phyloP scores from a whole-genome alignment of 2,113 vertebrate genomes.

The Jacana jacana region DNA sequence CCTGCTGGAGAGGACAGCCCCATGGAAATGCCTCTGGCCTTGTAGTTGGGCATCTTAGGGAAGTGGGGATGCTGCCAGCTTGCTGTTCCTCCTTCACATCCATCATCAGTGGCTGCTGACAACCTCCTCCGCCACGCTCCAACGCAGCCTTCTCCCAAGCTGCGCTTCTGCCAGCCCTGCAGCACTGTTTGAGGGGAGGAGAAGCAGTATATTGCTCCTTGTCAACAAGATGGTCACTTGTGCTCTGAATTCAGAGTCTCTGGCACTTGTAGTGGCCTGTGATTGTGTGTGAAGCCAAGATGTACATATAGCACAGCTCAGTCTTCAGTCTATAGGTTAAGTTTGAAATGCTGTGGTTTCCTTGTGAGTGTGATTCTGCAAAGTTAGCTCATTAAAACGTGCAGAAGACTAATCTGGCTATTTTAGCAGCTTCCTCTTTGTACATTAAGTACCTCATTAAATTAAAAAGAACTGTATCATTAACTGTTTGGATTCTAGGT shows the following conservation, averaged over 20 bases:
- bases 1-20: neutral
- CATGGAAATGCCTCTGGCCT: neutral
- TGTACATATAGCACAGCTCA: neutral
- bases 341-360: neutral
- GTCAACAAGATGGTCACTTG: neutral
- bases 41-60: neutral
- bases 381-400: neutral
- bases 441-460: neutral
- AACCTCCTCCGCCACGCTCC: fast-evolving
- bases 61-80: neutral
- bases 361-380: neutral
- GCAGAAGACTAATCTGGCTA: neutral
- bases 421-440: neutral
- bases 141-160: neutral
- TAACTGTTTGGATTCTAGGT: neutral
- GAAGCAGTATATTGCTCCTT: neutral
- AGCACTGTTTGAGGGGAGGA: neutral
- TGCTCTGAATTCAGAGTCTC: neutral
- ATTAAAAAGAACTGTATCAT: neutral
- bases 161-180: neutral
- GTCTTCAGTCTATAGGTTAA: neutral
- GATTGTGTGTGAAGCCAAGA: neutral
- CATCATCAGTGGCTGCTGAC: neutral
- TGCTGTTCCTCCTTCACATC: neutral
- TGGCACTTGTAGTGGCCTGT: neutral